Conservation (phyloP, 2,888 invertebrate species). For the Eupeodes latifasciatus region DNA sequence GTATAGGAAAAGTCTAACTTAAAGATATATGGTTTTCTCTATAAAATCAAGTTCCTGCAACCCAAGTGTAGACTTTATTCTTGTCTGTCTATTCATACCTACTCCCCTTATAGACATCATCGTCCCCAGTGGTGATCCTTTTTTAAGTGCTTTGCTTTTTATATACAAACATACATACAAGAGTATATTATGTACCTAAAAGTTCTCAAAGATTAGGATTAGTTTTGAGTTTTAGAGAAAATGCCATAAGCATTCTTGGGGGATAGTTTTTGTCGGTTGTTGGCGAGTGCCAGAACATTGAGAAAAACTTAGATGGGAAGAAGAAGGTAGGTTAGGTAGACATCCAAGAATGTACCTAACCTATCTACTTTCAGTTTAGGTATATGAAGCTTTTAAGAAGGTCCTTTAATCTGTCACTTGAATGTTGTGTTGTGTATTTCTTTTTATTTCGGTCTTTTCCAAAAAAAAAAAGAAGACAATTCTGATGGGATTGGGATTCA, state of each 20-base stretch:
- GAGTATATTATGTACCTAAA: background rate
- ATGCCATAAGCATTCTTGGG: constrained; percentile 67
- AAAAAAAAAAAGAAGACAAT: too few relatives aligned
- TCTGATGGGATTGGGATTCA: background rate
- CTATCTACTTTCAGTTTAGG: background rate
- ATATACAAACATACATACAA: background rate
- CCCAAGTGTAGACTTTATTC: background rate
- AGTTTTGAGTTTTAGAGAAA: constrained; percentile 61
- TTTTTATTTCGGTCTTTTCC: background rate
- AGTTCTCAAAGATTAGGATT: constrained; percentile 66
- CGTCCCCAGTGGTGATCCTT: constrained; percentile 3
- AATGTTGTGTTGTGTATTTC: background rate
- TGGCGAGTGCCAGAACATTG: background rate
- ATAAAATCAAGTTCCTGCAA: background rate
- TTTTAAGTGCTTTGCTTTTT: constrained; percentile 8
- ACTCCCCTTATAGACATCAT: background rate
- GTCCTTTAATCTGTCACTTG: constrained; percentile 50
- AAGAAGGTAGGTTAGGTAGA: background rate
- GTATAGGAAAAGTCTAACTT: too few relatives aligned
- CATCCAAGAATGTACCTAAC: background rate
- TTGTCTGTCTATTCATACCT: background rate
- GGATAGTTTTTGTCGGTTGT: constrained; percentile 52
- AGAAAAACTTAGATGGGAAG: background rate
- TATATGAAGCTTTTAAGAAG: constrained; percentile 36
- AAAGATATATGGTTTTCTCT: too few relatives aligned